A percentile compares a stretch with the other conserved stretches of the same genome.
Conservation (phyloP, 2,113 vertebrate genomes). For the Sula dactylatra region DNA sequence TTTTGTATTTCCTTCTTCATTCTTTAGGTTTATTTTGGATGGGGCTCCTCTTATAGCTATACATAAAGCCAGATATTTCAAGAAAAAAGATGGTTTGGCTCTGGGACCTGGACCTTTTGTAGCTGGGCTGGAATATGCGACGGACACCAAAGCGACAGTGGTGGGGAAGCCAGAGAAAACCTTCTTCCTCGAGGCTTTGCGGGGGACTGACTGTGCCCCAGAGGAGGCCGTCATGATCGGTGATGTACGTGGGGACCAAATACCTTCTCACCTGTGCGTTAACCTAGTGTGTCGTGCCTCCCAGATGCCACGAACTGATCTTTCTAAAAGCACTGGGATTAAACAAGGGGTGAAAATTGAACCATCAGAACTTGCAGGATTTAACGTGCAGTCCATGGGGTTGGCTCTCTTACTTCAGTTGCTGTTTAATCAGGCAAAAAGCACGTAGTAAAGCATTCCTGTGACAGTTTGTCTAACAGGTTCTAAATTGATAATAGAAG, state of each 20-base stretch:
- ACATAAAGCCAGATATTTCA: slow-evolving; percentile 95
- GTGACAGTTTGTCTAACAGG: neutral
- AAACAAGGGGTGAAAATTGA: neutral
- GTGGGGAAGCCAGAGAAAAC: slow-evolving; percentile 92
- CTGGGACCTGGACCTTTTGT: slow-evolving; percentile 95
- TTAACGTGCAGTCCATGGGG: too few species aligned
- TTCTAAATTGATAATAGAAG: too few species aligned
- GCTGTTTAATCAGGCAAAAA: neutral
- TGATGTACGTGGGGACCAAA: slow-evolving; percentile 79
- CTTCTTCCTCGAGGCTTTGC: slow-evolving; percentile 89
- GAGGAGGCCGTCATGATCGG: slow-evolving; percentile 93
- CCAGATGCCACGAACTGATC: neutral
- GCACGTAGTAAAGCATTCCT: neutral
- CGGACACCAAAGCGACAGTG: slow-evolving; percentile 82
- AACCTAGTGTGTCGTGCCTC: neutral
- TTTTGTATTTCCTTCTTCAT: neutral
- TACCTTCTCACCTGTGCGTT: neutral
- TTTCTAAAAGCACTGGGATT: neutral
- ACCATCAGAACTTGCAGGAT: neutral
- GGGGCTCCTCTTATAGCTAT: slow-evolving; percentile 94
- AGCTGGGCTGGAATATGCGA: slow-evolving; percentile 86
- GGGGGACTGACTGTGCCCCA: slow-evolving; percentile 69
- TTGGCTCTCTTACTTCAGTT: neutral
- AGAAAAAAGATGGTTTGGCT: slow-evolving; percentile 87
- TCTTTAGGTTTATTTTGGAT: slow-evolving; percentile 82